phyloP scores from a whole-genome alignment of 92 coral and sea anemone genomes.

The Heteractis magnifica region DNA sequence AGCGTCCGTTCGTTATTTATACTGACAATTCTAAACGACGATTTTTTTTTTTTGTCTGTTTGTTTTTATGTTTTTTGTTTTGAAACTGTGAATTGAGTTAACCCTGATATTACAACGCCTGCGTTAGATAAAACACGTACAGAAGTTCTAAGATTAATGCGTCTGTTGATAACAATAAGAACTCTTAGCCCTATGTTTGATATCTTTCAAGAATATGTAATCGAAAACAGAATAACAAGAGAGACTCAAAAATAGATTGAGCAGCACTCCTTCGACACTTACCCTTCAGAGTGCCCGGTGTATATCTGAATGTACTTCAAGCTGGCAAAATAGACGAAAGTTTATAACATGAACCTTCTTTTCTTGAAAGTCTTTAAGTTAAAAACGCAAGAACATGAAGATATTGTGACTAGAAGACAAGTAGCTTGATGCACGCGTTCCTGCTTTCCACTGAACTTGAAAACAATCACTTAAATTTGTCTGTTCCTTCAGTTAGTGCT shows the following conservation, averaged over 20 bases:
- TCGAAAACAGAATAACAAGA: not conserved
- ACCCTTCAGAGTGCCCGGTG: not conserved
- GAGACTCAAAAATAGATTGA: not conserved
- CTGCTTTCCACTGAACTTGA: no score
- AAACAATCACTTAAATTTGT: no score
- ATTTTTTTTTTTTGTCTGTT: no score
- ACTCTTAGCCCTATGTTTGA: not conserved
- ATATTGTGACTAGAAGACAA: not conserved
- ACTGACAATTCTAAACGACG: not conserved
- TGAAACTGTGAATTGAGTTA: not conserved
- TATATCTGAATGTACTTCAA: not conserved
- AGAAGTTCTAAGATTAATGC: not conserved
- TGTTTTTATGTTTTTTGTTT: no score
- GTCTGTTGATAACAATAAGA: not conserved
- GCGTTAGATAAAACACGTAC: not conserved
- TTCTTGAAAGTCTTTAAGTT: not conserved
- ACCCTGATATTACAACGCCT: not conserved
- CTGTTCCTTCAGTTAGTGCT: not conserved
- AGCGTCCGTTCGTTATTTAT: not conserved
- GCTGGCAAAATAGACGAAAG: not conserved
- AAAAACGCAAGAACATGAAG: not conserved
- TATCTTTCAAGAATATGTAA: not conserved
- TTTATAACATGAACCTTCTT: not conserved
- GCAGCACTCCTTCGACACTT: not conserved
- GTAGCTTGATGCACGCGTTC: no score